A percentile compares a stretch with the other conserved stretches of the same genome.
phyloP scores from a whole-genome alignment of 2,113 vertebrate species.

The Australoheros scitulus region DNA sequence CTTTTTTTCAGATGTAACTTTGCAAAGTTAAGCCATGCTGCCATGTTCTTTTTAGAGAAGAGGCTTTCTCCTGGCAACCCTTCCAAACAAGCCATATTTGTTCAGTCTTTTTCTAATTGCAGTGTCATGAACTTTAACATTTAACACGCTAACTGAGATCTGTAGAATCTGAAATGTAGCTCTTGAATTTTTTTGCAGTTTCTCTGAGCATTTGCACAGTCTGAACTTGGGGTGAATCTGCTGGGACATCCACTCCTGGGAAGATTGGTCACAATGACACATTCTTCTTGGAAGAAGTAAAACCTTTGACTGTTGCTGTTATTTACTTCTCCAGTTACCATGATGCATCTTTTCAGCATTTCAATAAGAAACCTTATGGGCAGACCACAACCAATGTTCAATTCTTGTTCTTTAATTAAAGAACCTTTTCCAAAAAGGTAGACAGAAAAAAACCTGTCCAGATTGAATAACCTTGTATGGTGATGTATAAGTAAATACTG shows the following conservation, averaged over 20 bases:
- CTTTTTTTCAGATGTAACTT: not conserved
- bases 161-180: not conserved
- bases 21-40: not conserved
- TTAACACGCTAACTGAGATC: not conserved
- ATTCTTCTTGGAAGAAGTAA: not conserved
- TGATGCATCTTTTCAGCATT: not conserved
- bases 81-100: not conserved
- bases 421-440: not conserved
- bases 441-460: rapidly evolving
- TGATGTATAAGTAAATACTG: slow-evolving; percentile 17
- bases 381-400: not conserved
- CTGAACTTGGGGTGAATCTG: not conserved
- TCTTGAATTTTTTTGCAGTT: not conserved
- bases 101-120: not conserved
- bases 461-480: not conserved
- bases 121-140: not conserved
- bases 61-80: not conserved
- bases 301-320: not conserved
- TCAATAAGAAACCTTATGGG: not conserved
- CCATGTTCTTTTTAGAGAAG: not conserved
- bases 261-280: not conserved
- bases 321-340: not conserved
- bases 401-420: not conserved
- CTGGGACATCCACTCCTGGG: not conserved
- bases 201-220: not conserved